Evolutionary conservation across 2,888 invertebrate species (phyloP).

Genomic region (Deilephila porcellus): DNA sequence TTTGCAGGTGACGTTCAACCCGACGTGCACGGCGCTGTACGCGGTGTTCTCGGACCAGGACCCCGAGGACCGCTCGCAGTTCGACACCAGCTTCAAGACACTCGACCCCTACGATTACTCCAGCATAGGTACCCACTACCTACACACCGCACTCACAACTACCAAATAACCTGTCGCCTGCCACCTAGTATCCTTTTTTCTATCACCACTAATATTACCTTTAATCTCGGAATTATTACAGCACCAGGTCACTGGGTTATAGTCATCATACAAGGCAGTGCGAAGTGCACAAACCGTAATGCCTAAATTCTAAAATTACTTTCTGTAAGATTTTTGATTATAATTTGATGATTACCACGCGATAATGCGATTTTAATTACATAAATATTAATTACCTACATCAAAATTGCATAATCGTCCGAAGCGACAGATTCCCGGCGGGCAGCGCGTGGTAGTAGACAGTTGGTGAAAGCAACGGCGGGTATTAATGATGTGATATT

Average conservation of each 20-base stretch:
- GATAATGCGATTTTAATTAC: too few species aligned
- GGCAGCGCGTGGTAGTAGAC: neutral
- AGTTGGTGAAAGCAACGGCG: neutral
- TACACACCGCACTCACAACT: slow-evolving; percentile 26
- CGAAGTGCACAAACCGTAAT: too few species aligned
- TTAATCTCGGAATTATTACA: too few species aligned
- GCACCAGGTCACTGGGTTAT: too few species aligned
- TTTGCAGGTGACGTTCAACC: slow-evolving; percentile 92
- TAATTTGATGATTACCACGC: too few species aligned
- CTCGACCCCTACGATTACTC: slow-evolving; percentile 97
- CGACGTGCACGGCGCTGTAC: slow-evolving; percentile 94
- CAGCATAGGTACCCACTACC: slow-evolving; percentile 90
- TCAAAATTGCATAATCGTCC: neutral
- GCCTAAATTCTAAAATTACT: too few species aligned
- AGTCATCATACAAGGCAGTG: too few species aligned
- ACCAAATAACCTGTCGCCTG: too few species aligned
- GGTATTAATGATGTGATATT: neutral
- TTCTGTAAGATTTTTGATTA: too few species aligned
- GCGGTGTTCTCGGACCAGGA: slow-evolving; percentile 92
- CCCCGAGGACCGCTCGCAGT: slow-evolving; percentile 89
- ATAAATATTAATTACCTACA: too few species aligned
- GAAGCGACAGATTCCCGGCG: neutral
- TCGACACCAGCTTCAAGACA: slow-evolving; percentile 97
- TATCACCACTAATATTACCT: too few species aligned
- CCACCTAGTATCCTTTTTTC: too few species aligned